These are phyloP conservation scores for Copidosoma aretas DNA, from an alignment of 2,888 invertebrate genomes.

Conservation along the genomic window DNA sequence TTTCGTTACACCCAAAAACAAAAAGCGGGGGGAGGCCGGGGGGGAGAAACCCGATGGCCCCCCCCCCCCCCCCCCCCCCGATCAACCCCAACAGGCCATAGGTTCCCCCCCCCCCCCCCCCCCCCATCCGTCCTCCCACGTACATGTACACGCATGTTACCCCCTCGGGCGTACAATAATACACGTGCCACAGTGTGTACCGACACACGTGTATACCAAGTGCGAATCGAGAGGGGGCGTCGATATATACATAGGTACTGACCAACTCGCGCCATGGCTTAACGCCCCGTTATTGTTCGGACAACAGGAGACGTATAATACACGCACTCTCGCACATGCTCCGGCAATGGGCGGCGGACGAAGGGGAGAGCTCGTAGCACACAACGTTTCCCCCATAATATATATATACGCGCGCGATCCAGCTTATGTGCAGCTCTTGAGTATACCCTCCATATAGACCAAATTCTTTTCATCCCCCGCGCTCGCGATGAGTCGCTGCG, in stretches of 20 bases:
- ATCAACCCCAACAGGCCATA: conserved; percentile 24
- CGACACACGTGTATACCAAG: too few species aligned
- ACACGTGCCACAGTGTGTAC: too few species aligned
- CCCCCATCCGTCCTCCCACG: not conserved
- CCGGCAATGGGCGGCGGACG: too few species aligned
- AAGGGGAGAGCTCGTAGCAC: conserved; percentile 1
- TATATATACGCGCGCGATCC: too few species aligned
- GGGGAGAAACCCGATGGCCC: not conserved
- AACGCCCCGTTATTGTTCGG: conserved; percentile 32
- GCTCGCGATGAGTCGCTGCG: too few species aligned
- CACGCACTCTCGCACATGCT: conserved; percentile 1
- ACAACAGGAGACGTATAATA: too few species aligned
- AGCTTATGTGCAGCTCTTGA: too few species aligned
- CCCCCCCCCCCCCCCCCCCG: conserved; percentile 7
- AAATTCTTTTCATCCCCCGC: too few species aligned
- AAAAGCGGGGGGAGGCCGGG: not conserved
- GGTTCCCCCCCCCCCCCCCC: not conserved
- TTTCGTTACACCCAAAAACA: not conserved
- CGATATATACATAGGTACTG: conserved; percentile 8
- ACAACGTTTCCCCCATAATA: not conserved
- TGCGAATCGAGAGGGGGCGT: not conserved
- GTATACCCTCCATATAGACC: too few species aligned
- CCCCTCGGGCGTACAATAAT: too few species aligned
- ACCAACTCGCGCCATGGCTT: conserved; percentile 30
- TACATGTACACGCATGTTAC: not conserved